Base-by-base conservation (phyloP, 1,140 invertebrate genomes). In the Drosophila lini region DNA sequence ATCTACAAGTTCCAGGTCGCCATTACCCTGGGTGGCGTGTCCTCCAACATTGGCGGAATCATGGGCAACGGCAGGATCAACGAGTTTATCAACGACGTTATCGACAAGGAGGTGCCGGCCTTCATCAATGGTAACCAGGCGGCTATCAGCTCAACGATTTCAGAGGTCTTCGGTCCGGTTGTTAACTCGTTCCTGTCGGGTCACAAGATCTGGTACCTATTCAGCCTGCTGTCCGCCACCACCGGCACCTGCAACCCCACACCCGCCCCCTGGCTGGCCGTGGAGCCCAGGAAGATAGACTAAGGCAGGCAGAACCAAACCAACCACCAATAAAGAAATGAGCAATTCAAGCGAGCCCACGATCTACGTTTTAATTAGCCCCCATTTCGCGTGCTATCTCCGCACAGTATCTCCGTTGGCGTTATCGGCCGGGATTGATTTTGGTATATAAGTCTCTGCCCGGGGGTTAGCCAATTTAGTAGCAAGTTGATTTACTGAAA, bases 171-270 rank as follows among this genome's bases (percentile, higher is more conserved):
- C 55, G 91, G 91, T 15, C 91, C 91, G 0, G 3, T 75, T 45
- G 78, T 91, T 5, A 92, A 92, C 52, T 9, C 55, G 0, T 48
- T 67, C 4, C 42, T 92, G 10, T 76, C 81, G 58, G 91, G 91
- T 25, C 85, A 91, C 22, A 92, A 92, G 57, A 48, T 92, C n/a
- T 92, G 90, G 91, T 86, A 73, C 55, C 38, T 92, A 11, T 53
- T 92, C 8, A 62, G 63, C 22, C 11, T 76, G 53, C 32, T 91
- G 15, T 10, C 28, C 36, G 60, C 40, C 7, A 36, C 13, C 11
- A 57, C 52, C 28, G 56, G 40, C 19, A 80, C 50, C 13, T 92
- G 91, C 50, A 40, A 57, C 3, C 88, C 91, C 28, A 78, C 77
- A 1, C 90, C 91, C 1, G 84, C 84, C 9, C 91, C 91, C 38